phyloP scores from a whole-genome alignment of 2,888 invertebrate species.

The Acanthococcus lagerstroemiae region DNA sequence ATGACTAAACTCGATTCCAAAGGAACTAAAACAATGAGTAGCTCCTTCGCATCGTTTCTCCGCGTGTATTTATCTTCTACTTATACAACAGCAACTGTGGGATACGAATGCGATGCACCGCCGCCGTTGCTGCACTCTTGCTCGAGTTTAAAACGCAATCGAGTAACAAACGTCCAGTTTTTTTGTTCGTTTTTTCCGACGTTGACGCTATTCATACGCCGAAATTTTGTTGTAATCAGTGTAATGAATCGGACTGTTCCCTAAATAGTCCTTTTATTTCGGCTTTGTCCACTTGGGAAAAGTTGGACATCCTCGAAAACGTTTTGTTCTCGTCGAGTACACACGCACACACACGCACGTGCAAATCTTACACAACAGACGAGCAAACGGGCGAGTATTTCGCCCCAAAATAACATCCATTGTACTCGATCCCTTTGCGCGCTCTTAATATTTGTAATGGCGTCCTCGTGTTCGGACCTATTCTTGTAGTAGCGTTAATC shows the following conservation, averaged over 20 bases:
- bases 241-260: not conserved
- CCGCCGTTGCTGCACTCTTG: too few relatives aligned
- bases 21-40: too few relatives aligned
- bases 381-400: not conserved
- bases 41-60: too few relatives aligned
- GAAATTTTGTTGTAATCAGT: not conserved
- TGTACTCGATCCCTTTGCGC: not conserved
- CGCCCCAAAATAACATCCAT: slow-evolving; percentile 3
- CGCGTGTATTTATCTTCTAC: too few relatives aligned
- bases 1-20: too few relatives aligned
- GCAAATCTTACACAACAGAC: not conserved
- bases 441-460: slow-evolving; percentile 2
- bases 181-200: not conserved
- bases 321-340: not conserved
- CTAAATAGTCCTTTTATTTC: not conserved
- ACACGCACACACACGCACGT: not conserved
- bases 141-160: too few relatives aligned
- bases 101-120: too few relatives aligned
- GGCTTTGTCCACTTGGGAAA: slow-evolving; percentile 2
- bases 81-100: too few relatives aligned
- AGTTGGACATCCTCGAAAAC: not conserved
- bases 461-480: slow-evolving; percentile 2
- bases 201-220: not conserved
- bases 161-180: too few relatives aligned
- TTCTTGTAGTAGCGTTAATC: not conserved